A percentile compares a stretch with the other conserved stretches of the same genome.
Evolutionary conservation across 2,888 invertebrate species (phyloP).

Genomic region (Balanococcus diminutus): DNA sequence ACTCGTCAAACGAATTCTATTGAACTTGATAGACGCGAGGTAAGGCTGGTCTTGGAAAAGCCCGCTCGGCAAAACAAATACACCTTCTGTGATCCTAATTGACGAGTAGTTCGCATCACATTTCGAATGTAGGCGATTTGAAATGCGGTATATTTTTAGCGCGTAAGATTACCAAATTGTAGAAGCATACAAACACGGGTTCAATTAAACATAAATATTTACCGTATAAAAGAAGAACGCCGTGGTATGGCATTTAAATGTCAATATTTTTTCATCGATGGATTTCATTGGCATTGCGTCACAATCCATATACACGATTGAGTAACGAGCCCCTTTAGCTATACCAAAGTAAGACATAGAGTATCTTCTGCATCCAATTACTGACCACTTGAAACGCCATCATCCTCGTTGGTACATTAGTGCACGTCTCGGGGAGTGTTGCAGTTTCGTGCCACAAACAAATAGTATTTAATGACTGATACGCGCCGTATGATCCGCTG

Average conservation of each 20-base stretch:
- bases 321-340: neutral
- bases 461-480: constrained; percentile 21
- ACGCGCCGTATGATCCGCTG: constrained; percentile 16
- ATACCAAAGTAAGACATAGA: neutral
- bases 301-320: neutral
- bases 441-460: neutral
- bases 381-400: neutral
- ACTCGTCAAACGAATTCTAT: neutral
- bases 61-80: neutral
- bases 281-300: neutral
- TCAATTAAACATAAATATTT: constrained; percentile 33
- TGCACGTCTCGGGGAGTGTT: neutral
- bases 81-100: constrained; percentile 1
- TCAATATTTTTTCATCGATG: constrained; percentile 27
- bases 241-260: constrained; percentile 11
- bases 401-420: neutral
- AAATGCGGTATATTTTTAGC: neutral
- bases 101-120: neutral
- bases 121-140: neutral
- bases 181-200: neutral
- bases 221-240: neutral
- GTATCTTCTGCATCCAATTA: constrained; percentile 18
- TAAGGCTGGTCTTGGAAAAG: neutral
- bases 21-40: neutral
- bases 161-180: neutral